phyloP scores from a whole-genome alignment of 2,797 vertebrate species.

The Sebastolobus altivelis region DNA sequence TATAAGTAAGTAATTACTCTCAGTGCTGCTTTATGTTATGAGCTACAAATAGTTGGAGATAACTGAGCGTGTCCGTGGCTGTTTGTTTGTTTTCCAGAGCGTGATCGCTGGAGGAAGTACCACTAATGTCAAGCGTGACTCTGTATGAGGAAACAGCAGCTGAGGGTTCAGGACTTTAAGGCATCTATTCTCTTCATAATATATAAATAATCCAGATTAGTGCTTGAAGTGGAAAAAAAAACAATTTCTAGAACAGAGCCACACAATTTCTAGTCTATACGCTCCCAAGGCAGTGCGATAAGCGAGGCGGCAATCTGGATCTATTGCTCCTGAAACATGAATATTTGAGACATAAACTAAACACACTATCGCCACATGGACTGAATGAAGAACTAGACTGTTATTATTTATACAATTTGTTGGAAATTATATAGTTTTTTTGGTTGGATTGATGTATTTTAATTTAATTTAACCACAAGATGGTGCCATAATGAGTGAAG shows the following conservation, averaged over 20 bases:
- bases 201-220: not conserved
- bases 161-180: not conserved
- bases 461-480: not conserved
- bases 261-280: not conserved
- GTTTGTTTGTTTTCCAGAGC: constrained; percentile 65
- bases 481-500: not conserved
- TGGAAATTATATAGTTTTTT: not conserved
- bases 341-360: not conserved
- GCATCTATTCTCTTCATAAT: not conserved
- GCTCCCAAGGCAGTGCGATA: not conserved
- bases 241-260: no score
- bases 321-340: not conserved
- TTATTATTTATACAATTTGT: not conserved
- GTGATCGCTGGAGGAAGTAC: constrained; percentile 85
- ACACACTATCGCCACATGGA: no score
- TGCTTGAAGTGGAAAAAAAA: no score
- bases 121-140: constrained; percentile 67
- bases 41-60: not conserved
- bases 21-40: not conserved
- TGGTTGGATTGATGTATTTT: not conserved
- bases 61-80: not conserved
- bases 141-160: constrained; percentile 8
- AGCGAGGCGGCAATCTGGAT: no score
- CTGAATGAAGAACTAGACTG: not conserved
- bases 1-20: constrained; percentile 85